Percentiles rank a stretch among this genome's conserved stretches.
phyloP scores from a whole-genome alignment of 2,888 invertebrate species.

The Eristalinus aeneus region DNA sequence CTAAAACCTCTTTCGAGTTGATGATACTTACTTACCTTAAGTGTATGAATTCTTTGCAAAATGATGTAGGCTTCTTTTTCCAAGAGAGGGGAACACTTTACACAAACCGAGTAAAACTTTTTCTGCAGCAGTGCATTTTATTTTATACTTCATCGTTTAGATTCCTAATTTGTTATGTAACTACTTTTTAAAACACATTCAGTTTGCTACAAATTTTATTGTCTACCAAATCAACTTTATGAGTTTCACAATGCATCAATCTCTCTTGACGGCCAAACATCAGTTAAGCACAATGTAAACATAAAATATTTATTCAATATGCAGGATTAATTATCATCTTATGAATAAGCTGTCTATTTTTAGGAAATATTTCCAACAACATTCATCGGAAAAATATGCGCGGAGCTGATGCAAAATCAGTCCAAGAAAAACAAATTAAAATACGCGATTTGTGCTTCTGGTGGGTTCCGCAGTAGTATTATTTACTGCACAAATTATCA shows the following conservation, averaged over 20 bases:
- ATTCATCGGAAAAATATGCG: background rate
- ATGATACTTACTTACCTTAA: too few species aligned
- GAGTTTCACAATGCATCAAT: background rate
- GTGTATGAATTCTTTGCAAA: too few species aligned
- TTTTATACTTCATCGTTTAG: too few species aligned
- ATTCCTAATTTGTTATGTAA: too few species aligned
- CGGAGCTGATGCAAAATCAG: background rate
- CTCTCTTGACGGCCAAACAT: background rate
- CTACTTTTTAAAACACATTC: too few species aligned
- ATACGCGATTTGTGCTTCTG: background rate
- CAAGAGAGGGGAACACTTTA: too few species aligned
- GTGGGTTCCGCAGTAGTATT: background rate
- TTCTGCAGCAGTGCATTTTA: too few species aligned
- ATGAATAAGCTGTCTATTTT: background rate
- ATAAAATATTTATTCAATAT: background rate
- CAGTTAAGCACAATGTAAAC: background rate
- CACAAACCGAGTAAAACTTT: too few species aligned
- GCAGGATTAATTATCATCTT: background rate
- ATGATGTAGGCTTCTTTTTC: too few species aligned
- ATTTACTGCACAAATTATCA: conserved; percentile 3
- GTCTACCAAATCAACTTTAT: too few species aligned
- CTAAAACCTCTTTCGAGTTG: too few species aligned
- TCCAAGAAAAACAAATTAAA: background rate
- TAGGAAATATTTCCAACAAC: background rate
- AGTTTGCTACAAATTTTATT: too few species aligned